These are phyloP conservation scores for Trypoxylus dichotomus DNA, from an alignment of 1,140 invertebrate species.

Conservation along the genomic window DNA sequence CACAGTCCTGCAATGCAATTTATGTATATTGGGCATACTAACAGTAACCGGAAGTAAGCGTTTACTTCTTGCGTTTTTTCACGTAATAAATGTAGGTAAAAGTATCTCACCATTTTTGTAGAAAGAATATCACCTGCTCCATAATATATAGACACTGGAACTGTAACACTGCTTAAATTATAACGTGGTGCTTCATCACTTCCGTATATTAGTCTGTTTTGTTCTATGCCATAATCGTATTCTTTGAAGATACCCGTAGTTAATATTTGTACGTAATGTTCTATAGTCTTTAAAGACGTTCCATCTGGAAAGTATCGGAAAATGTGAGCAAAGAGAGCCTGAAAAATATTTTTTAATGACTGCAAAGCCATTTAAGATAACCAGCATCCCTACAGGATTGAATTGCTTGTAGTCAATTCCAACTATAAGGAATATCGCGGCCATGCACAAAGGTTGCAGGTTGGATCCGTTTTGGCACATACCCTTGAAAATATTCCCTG, in stretches of 20 bases:
- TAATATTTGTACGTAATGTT: slow-evolving; percentile 57
- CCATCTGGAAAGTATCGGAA: slow-evolving; percentile 58
- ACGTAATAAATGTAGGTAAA: no score
- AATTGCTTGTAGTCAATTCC: slow-evolving; percentile 60
- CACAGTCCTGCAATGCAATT: slow-evolving; percentile 67
- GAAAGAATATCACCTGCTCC: slow-evolving; percentile 62
- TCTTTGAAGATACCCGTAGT: slow-evolving; percentile 47
- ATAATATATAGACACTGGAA: slow-evolving; percentile 67
- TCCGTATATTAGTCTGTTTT: slow-evolving; percentile 51
- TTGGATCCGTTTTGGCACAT: slow-evolving; percentile 55
- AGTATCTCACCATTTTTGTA: slow-evolving; percentile 55
- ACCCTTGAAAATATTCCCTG: slow-evolving; percentile 35
- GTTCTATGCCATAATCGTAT: slow-evolving; percentile 54
- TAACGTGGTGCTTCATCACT: slow-evolving; percentile 59
- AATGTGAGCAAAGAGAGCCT: slow-evolving; percentile 54
- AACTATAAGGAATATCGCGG: slow-evolving; percentile 59
- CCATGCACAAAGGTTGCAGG: slow-evolving; percentile 57
- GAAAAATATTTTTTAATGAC: slow-evolving; percentile 17
- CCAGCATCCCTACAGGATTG: slow-evolving; percentile 49
- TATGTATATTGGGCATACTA: not conserved
- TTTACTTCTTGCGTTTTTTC: not conserved
- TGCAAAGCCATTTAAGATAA: not conserved
- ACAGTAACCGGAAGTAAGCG: not conserved
- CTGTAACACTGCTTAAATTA: slow-evolving; percentile 62
- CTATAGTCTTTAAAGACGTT: slow-evolving; percentile 56